These are phyloP conservation scores for Blennius ocellaris DNA, from an alignment of 2,113 vertebrate genomes.

Conservation along the genomic window DNA sequence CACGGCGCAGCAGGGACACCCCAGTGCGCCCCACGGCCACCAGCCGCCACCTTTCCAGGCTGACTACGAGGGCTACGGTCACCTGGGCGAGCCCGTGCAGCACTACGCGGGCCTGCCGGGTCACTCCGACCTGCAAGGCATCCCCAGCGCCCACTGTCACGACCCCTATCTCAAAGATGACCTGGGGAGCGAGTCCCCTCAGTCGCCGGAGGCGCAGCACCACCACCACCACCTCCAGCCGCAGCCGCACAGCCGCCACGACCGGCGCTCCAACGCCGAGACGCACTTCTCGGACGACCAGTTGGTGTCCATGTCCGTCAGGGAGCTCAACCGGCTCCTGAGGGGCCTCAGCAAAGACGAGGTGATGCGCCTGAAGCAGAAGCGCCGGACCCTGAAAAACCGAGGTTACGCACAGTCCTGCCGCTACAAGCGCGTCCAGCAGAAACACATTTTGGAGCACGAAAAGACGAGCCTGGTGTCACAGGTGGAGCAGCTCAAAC, in stretches of 20 bases:
- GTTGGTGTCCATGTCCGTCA: conserved; percentile 97
- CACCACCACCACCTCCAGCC: conserved; percentile 82
- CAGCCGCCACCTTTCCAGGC: conserved; percentile 86
- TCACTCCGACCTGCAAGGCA: conserved; percentile 84
- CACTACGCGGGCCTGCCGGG: conserved; percentile 75
- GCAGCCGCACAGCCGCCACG: conserved; percentile 82
- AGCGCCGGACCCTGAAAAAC: conserved; percentile 97
- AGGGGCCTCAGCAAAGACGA: conserved; percentile 95
- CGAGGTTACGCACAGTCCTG: conserved; percentile 97
- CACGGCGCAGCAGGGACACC: conserved; percentile 84
- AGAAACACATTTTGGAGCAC: conserved; percentile 95
- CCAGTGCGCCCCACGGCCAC: conserved; percentile 87
- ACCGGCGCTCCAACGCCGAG: conserved; percentile 77
- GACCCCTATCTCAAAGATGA: conserved; percentile 86
- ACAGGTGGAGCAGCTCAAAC: conserved; percentile 96
- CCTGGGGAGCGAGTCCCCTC: conserved; percentile 83
- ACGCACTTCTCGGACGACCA: conserved; percentile 95
- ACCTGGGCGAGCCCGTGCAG: conserved; percentile 78
- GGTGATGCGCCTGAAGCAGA: conserved; percentile 97
- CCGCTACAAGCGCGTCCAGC: conserved; percentile 96
- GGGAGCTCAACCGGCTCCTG: conserved; percentile 96
- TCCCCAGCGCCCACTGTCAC: conserved; percentile 68
- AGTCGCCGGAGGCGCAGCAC: conserved; percentile 79
- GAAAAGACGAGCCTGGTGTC: conserved; percentile 95
- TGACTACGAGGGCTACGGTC: conserved; percentile 81